Conservation (phyloP, 2,113 vertebrate genomes). For the Gavia stellata region DNA sequence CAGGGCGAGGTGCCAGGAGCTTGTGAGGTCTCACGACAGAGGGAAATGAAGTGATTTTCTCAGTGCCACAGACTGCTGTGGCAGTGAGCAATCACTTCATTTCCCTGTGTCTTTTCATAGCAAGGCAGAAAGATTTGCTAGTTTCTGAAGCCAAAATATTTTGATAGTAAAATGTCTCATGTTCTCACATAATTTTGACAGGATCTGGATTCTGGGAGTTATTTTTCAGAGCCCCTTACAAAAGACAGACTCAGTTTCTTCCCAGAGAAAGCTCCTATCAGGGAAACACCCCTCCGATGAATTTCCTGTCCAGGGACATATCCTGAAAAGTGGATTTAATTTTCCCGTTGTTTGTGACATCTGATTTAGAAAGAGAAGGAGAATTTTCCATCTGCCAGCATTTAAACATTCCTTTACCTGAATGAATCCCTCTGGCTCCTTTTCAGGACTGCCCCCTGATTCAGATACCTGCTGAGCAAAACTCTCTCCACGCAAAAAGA, state of each 20-base stretch:
- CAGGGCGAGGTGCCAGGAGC: not conserved
- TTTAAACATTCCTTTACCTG: not conserved
- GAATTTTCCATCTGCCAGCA: not conserved
- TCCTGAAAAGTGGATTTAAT: constrained; percentile 22
- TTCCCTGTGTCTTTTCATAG: not conserved
- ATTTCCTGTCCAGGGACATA: constrained; percentile 27
- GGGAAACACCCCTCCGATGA: not conserved
- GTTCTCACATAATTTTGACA: constrained; percentile 44
- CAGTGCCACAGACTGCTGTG: not conserved
- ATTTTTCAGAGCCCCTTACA: not conserved
- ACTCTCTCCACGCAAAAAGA: not conserved
- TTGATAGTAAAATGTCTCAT: constrained; percentile 13
- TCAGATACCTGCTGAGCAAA: not conserved
- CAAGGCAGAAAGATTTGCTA: not conserved
- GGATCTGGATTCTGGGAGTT: constrained; percentile 12
- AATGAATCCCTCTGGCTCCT: not conserved
- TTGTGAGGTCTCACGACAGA: not conserved
- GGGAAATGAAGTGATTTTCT: not conserved
- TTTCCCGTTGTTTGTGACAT: not conserved
- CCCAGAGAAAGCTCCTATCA: constrained; percentile 36
- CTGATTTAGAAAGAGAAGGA: not conserved
- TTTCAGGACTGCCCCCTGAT: not conserved
- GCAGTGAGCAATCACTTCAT: not conserved
- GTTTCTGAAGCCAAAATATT: constrained; percentile 42
- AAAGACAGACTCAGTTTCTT: constrained; percentile 48